Evolutionary conservation across 2,888 invertebrate genomes (phyloP).

Genomic region (Chrysolina oricalcia): DNA sequence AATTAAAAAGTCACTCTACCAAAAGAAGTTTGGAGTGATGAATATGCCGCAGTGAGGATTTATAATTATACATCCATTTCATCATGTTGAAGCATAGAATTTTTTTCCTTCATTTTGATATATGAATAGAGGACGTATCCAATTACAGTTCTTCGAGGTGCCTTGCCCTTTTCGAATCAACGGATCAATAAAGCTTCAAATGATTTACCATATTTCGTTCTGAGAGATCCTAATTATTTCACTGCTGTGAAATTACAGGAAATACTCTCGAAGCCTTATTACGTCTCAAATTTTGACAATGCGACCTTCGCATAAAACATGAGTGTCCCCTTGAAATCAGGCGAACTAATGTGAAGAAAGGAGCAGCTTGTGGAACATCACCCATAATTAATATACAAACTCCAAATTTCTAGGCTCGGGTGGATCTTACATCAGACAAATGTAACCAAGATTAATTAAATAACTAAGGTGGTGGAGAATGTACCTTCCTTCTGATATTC

Average conservation of each 20-base stretch:
- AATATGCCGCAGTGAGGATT: too few relatives aligned
- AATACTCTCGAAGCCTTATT: conserved; percentile 39
- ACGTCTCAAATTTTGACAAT: conserved; percentile 44
- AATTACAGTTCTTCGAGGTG: neutral
- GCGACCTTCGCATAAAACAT: conserved; percentile 40
- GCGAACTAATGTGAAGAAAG: conserved; percentile 42
- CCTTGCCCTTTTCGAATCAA: neutral
- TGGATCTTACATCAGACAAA: conserved; percentile 57
- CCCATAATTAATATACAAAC: conserved; percentile 58
- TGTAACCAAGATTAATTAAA: conserved; percentile 57
- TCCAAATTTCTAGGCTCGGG: conserved; percentile 54
- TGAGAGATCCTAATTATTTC: conserved; percentile 12
- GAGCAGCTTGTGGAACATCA: conserved; percentile 53
- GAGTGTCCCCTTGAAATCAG: conserved; percentile 45
- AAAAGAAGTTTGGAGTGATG: too few relatives aligned
- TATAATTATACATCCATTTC: neutral
- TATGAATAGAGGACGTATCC: neutral
- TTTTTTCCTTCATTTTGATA: neutral
- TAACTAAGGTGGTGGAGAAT: conserved; percentile 53
- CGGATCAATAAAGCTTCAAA: neutral
- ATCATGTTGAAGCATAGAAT: neutral
- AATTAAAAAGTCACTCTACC: too few relatives aligned
- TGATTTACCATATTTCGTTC: neutral
- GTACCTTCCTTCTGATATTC: neutral
- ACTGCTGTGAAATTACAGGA: conserved; percentile 13